Evolutionary conservation across 2,797 vertebrate species (phyloP).

Genomic region (Ctenochaetus hawaiiensis): DNA sequence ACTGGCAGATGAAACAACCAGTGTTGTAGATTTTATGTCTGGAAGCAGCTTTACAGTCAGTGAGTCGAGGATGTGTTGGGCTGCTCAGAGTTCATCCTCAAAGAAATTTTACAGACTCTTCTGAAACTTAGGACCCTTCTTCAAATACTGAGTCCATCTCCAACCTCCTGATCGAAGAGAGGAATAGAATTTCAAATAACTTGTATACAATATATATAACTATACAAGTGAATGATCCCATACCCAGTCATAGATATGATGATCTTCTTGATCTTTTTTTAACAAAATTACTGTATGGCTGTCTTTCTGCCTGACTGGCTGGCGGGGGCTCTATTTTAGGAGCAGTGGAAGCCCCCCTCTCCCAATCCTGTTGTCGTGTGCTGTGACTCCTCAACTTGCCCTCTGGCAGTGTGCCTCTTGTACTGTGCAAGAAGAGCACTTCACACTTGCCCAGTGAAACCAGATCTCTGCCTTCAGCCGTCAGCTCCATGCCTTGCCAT

Average conservation of each 20-base stretch:
- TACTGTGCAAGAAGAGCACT: slow-evolving; percentile 66
- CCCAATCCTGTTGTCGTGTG: slow-evolving; percentile 48
- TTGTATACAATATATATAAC: background rate
- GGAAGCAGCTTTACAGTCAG: background rate
- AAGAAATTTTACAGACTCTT: background rate
- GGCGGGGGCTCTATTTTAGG: slow-evolving; percentile 60
- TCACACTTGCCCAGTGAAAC: slow-evolving; percentile 81
- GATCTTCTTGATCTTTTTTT: slow-evolving; percentile 8
- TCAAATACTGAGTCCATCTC: slow-evolving; percentile 7
- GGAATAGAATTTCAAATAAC: background rate
- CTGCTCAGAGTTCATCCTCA: background rate
- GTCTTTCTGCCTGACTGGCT: slow-evolving; percentile 7
- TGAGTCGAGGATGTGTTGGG: background rate
- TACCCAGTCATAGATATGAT: background rate
- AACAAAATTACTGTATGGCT: slow-evolving; percentile 31
- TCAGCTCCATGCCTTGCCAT: slow-evolving; percentile 69
- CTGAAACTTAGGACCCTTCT: slow-evolving; percentile 6
- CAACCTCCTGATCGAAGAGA: slow-evolving; percentile 13
- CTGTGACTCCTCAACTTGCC: slow-evolving; percentile 55
- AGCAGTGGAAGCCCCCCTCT: slow-evolving; percentile 53
- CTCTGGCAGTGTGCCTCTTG: slow-evolving; percentile 59
- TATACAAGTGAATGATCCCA: background rate
- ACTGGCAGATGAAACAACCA: background rate
- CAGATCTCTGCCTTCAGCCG: slow-evolving; percentile 72
- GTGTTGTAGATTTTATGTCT: slow-evolving; percentile 1